Base-by-base conservation (phyloP, 2,888 invertebrate species). In the Plusia festucae region DNA sequence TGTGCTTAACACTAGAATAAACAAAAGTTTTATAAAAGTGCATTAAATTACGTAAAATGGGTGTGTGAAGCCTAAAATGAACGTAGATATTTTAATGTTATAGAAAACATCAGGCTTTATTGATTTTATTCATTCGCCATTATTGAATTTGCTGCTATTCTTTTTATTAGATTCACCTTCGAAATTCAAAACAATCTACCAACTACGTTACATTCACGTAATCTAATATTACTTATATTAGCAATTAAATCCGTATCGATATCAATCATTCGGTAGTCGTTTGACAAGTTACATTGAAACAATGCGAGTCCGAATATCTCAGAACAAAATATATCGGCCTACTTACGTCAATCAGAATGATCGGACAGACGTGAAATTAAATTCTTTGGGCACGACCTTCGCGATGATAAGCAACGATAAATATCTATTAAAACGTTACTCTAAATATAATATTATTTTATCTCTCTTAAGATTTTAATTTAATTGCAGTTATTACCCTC, bases 271-370 rank as follows among this genome's bases (percentile, higher is more conserved):
- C 81, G 82, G 83, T 69, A 85, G 84, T 76, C 44, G 73, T 66
- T 66, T 72, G 81, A 82, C 83, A 82, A 73, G 76, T 80, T 78
- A 79, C 72, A 82, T 76, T 82, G 73, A 85, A 84, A 90, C 89
- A 89, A 90, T 88, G 78, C 71, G 62, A 73, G 63, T 81, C 18
- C 46, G 46, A 18, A 20, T 49, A 49, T 18, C 20, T 9, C 11
- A 20, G 46, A 79, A 82, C 76, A 78, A 78, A n/a, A n/a, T n/a
- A 79, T 85, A 81, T 71, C 74, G 86, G 73, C 88, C 91, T 84
- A 88, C 78, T 88, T 88, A 76, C 79, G 88, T 88, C 91, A 88
- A 84, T 91, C 89, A 86, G 65, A 51, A 62, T 65, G 70, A 73
- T 76, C 78, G 68, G 67, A 76, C 58, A 72, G 74, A 58, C 65